Conservation (phyloP, 2,797 vertebrate genomes). For the Dendrocincla fuliginosa region DNA sequence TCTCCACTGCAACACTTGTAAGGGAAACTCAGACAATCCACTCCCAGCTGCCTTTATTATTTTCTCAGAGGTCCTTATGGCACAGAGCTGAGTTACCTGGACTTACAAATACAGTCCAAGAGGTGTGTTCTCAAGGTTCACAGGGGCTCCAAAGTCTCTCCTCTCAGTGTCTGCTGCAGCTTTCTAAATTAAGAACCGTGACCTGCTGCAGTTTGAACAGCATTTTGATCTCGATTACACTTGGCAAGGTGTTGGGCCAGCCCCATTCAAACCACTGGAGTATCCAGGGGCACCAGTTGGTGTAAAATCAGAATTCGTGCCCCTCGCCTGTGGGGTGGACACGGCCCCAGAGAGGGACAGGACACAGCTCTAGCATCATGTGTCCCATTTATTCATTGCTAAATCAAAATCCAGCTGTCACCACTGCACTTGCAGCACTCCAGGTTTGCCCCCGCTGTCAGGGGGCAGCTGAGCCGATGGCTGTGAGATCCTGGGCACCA, state of each 20-base stretch:
- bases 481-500: neutral
- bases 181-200: neutral
- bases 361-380: neutral
- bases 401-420: neutral
- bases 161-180: neutral
- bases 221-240: neutral
- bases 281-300: neutral
- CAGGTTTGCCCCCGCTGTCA: neutral
- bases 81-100: neutral
- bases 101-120: neutral
- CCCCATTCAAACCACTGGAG: neutral
- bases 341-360: neutral
- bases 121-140: rapidly evolving
- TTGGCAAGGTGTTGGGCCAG: neutral
- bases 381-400: neutral
- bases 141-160: neutral
- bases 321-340: neutral
- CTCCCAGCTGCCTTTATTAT: neutral
- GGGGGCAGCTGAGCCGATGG: neutral
- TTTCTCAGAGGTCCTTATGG: neutral
- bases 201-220: neutral
- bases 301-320: neutral
- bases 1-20: neutral
- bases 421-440: rapidly evolving
- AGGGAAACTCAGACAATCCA: neutral